phyloP scores from a whole-genome alignment of 2,113 vertebrate genomes.

The Meriones unguiculatus region DNA sequence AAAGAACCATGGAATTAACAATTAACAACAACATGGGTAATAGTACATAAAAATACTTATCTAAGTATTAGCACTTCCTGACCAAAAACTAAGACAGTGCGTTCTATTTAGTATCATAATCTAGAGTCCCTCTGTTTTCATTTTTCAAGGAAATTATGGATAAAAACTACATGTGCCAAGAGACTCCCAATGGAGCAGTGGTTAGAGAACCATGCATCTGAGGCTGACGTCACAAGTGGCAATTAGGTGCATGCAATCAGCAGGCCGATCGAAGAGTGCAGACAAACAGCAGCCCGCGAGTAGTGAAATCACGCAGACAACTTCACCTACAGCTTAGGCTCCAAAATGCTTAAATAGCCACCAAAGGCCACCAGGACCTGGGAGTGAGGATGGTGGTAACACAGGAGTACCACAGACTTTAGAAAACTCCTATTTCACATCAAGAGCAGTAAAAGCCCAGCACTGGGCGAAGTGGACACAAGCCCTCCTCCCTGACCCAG shows the following conservation, averaged over 20 bases:
- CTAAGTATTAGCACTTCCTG: neutral
- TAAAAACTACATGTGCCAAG: constrained; percentile 50
- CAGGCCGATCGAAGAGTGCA: constrained; percentile 33
- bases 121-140: neutral
- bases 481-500: neutral
- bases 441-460: neutral
- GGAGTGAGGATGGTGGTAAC: neutral
- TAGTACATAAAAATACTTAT: neutral
- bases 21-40: neutral
- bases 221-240: constrained; percentile 35
- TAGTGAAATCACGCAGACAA: constrained; percentile 9
- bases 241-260: constrained; percentile 63
- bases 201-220: constrained; percentile 33
- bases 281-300: constrained; percentile 45
- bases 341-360: constrained; percentile 33
- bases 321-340: constrained; percentile 40
- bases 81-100: neutral
- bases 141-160: constrained; percentile 42
- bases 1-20: constrained; percentile 20
- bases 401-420: neutral
- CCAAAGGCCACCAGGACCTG: neutral
- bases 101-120: neutral
- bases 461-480: neutral
- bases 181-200: neutral
- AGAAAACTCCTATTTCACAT: neutral